Base-by-base conservation (phyloP, 2,888 invertebrate species). In the Harpalus rufipes region DNA sequence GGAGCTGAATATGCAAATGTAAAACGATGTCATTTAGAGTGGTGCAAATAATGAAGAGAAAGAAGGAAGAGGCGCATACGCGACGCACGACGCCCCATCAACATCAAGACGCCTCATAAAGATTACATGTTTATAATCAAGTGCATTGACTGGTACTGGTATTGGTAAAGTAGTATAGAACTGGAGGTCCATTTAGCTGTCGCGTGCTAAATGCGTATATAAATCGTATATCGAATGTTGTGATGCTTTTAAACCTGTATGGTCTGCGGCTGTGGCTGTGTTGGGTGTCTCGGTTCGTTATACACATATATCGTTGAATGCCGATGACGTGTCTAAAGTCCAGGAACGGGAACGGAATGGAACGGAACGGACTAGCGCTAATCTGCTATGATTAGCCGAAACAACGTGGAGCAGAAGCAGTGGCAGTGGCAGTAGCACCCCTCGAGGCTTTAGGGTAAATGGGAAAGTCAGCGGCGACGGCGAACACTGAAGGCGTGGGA, bases 301-400 rank as follows among this genome's bases (percentile, higher is more conserved):
- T 51, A 51, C 44, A 51, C 44, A 51, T 51, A 51, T 51, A 51
- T 51, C 12, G 12, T 8, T 51, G 12, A 12, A 51, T 51, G 51
- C 56, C 56, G 81, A 68, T 81, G 81, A 81, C 81, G 81, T 72
- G 72, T 81, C 32, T 51, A 51, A 51, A 51, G 44, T 51, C 44
- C 44, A 51, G 44, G 44, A 51, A 51, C 44, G 44, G 44, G 44
- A 51, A 51, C 12, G 44, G 44, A 32, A 32, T 32, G 32, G 44
- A 51, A 51, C 44, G 44, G 44, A 51, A 12, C 44, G 12, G 44
- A 56, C 68, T 68, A 81, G 68, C 56, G 68, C 81, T 81, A 81
- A 81, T 81, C 81, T 81, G 81, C 65, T 72, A 81, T 81, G 81
- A 81, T 81, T 81, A 81, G 81, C 59, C 81, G 81, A 58, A 81